Conservation (phyloP, 2,797 vertebrate species). For the Sarcoramphus papa region DNA sequence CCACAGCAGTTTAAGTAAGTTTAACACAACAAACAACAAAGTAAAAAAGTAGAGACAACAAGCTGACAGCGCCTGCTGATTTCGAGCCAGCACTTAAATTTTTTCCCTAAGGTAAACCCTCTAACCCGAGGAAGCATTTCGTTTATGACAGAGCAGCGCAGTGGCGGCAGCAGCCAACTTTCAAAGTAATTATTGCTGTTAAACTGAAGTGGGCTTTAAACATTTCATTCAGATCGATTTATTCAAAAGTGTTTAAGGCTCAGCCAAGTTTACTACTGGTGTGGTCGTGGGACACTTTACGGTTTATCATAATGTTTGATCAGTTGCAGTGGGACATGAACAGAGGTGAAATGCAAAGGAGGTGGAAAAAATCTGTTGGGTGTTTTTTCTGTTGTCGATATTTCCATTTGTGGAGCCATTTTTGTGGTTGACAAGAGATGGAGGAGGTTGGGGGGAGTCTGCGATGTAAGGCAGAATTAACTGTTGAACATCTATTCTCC, state of each 20-base stretch:
- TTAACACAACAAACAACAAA: not conserved
- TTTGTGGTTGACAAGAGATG: conserved; percentile 15
- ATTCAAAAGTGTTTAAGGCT: conserved; percentile 70
- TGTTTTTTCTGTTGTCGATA: not conserved
- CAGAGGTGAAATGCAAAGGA: not conserved
- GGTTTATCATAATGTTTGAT: conserved; percentile 52
- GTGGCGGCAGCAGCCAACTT: not conserved
- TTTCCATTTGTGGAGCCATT: not conserved
- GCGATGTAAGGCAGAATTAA: not conserved
- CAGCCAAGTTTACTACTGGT: conserved; percentile 55
- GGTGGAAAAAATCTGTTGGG: not conserved
- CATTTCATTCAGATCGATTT: conserved; percentile 64
- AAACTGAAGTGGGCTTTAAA: conserved; percentile 53
- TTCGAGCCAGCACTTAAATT: not conserved
- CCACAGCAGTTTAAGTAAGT: not conserved
- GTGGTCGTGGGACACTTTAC: conserved; percentile 1
- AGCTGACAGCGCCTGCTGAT: not conserved
- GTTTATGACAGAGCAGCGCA: not conserved
- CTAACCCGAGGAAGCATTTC: not conserved
- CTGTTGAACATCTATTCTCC: conserved; percentile 9
- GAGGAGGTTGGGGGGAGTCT: not conserved
- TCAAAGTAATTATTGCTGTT: conserved; percentile 41
- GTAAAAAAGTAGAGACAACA: not conserved
- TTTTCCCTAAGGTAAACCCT: not conserved
- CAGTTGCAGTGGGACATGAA: conserved; percentile 18